Conservation (phyloP, 1,140 invertebrate species). For the Meloidogyne exigua region DNA sequence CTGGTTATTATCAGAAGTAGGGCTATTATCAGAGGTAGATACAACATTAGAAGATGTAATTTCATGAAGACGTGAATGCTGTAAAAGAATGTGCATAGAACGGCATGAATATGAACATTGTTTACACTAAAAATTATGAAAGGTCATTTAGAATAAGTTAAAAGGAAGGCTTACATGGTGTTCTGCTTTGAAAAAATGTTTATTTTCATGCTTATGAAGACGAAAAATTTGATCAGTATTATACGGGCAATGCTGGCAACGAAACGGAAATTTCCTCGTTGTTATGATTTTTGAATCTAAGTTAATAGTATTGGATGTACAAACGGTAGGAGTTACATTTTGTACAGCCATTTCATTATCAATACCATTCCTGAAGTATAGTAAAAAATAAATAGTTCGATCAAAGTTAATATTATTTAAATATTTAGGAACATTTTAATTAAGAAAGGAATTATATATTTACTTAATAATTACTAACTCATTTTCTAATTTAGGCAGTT, state of each 20-base stretch:
- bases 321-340: not conserved
- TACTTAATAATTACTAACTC: not conserved
- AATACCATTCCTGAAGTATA: not conserved
- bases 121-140: slow-evolving; percentile 20
- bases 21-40: not conserved
- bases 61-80: slow-evolving; percentile 28
- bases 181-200: slow-evolving; percentile 35
- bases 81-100: slow-evolving; percentile 31
- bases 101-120: slow-evolving; percentile 35
- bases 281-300: not conserved
- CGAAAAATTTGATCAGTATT: slow-evolving; percentile 27
- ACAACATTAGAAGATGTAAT: not conserved
- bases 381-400: not conserved
- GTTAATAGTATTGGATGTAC: not conserved
- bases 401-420: no score
- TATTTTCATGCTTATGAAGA: slow-evolving; percentile 34
- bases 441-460: no score
- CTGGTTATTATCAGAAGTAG: not conserved
- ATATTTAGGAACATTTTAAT: no score
- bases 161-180: slow-evolving; percentile 24
- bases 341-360: not conserved
- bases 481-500: not conserved
- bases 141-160: not conserved
- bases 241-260: slow-evolving; percentile 28
- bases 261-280: not conserved